Evolutionary conservation across 2,888 invertebrate species (phyloP), one percentile per base, ranked within the genome.

Genomic region (Cotesia congregata): DNA sequence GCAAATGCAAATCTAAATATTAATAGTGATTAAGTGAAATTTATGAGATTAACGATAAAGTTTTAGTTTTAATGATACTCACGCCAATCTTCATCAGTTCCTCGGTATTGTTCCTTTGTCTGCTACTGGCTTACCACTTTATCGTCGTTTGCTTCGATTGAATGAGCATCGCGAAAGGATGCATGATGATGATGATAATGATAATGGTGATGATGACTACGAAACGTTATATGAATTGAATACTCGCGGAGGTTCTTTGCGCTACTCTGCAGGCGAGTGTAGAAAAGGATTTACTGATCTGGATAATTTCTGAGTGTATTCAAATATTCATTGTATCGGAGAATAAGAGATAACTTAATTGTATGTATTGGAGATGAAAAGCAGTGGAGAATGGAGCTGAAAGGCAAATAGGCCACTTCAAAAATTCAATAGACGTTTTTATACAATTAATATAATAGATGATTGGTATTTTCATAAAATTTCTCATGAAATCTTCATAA

Each of bases 241-340:
- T 50, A 12, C 50, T 50, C 50, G 0, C 50, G 1, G 7, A 50
- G 39, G 5, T 30, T 30, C 30, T 30, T 30, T 30, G 30, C 3
- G 3, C 30, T 30, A 30, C 2, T 30, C 20, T 30, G 39, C 38
- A 40, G n/a, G 30, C 7, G 64, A 6, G 67, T 50, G 67, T 67
- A 67, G 60, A 73, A 50, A 59, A 61, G 73, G 67, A 73, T 73
- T 73, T 73, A 59, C 30, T 12, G 65, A 67, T 73, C 15, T 38
- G 30, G 59, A 38, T 67, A 30, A 67, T 73, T 73, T 67, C 67
- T 20, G 20, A 73, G 67, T 50, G 65, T 20, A 17, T 62, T 50
- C 64, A 30, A 50, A 72, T 65, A 64, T 20, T 30, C 30, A 30
- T 12, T 6, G 38, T 17, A 59, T n/a, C n/a, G 60, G 12, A 9